These are phyloP conservation scores for Mythimna pallens DNA, from an alignment of 2,888 invertebrate genomes.

Conservation along the genomic window DNA sequence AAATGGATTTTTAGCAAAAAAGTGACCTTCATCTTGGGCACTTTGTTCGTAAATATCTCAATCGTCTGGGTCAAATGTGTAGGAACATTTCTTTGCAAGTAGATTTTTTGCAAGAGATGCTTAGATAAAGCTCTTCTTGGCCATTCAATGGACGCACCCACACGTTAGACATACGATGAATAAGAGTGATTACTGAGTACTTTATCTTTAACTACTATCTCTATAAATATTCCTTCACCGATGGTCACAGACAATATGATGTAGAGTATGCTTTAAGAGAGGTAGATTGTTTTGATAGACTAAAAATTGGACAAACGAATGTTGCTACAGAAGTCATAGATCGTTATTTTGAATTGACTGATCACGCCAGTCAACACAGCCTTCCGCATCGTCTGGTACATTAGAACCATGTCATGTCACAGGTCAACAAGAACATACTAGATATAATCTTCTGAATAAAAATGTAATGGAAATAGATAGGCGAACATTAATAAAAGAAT, in stretches of 20 bases:
- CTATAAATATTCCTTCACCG: background rate
- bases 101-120: background rate
- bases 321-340: background rate
- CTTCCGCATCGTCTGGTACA: background rate
- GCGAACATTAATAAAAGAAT: background rate
- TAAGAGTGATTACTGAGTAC: constrained; percentile 16
- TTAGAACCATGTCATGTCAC: constrained; percentile 21
- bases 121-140: background rate
- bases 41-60: background rate
- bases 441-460: background rate
- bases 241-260: background rate
- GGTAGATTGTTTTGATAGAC: background rate
- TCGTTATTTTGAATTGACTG: constrained; percentile 1
- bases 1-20: background rate
- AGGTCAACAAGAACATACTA: constrained; percentile 14
- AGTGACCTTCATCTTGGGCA: background rate
- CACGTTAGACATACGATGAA: constrained; percentile 25
- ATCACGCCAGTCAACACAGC: background rate
- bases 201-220: constrained; percentile 20
- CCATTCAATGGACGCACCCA: constrained; percentile 27
- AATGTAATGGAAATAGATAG: background rate
- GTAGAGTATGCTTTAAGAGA: background rate
- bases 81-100: background rate
- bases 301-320: background rate
- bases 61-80: background rate